Percentiles rank a stretch among this genome's conserved stretches.
phyloP scores from a whole-genome alignment of 2,888 invertebrate species.

The Congeria kusceri region DNA sequence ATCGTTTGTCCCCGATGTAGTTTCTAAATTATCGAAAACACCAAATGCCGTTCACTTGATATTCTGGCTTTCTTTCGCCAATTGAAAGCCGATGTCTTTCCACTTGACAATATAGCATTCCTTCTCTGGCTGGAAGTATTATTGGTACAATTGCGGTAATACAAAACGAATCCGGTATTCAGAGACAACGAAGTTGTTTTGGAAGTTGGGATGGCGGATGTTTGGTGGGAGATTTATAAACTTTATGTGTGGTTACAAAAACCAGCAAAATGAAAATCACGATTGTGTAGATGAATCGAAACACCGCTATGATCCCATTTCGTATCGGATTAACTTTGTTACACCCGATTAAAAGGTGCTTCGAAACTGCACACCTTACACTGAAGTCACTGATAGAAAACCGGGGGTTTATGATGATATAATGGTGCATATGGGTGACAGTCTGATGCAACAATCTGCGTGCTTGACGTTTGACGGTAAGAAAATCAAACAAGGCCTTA shows the following conservation, averaged over 20 bases:
- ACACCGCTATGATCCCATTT: conserved; percentile 4
- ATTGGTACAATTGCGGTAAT: conserved; percentile 25
- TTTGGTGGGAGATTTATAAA: conserved; percentile 40
- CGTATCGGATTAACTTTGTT: conserved; percentile 14
- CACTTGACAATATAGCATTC: conserved; percentile 43
- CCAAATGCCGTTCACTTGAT: not conserved
- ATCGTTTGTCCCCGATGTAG: conserved; percentile 3
- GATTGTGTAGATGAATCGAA: not conserved
- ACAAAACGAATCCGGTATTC: conserved; percentile 37
- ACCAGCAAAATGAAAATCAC: not conserved
- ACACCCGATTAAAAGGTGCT: not conserved
- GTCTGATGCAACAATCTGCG: conserved; percentile 7
- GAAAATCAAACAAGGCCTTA: conserved; percentile 10
- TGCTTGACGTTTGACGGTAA: conserved; percentile 16
- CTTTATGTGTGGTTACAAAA: conserved; percentile 44
- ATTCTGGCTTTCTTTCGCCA: not conserved
- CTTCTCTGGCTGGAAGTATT: conserved; percentile 28
- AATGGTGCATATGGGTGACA: not conserved
- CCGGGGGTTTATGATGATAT: conserved; percentile 2
- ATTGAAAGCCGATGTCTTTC: conserved; percentile 9
- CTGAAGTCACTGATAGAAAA: not conserved
- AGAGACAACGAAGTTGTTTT: conserved; percentile 37
- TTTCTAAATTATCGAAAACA: not conserved
- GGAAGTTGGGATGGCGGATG: conserved; percentile 49
- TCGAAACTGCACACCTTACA: not conserved